Evolutionary conservation across 2,888 invertebrate species (phyloP).

Genomic region (Sepiola atlantica): DNA sequence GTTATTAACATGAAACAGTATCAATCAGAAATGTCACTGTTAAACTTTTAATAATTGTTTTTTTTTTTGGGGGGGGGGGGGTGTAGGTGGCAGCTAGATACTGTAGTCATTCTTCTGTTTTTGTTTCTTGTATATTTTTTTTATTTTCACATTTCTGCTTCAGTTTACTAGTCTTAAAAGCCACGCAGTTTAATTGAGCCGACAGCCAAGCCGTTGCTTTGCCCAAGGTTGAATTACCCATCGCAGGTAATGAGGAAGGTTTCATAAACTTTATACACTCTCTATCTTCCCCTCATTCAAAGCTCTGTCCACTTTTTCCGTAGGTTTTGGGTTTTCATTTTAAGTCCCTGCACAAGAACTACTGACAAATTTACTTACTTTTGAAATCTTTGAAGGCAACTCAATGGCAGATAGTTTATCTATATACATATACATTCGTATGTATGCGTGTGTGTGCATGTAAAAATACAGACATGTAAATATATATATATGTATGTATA

Average conservation of each 20-base stretch:
- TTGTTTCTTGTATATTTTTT: too few species aligned
- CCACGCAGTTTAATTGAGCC: not conserved
- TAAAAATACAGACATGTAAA: not conserved
- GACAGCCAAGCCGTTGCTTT: not conserved
- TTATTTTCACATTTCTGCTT: not conserved
- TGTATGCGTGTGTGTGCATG: not conserved
- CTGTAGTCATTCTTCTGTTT: too few species aligned
- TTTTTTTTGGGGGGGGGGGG: too few species aligned
- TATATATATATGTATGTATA: conserved; percentile 37
- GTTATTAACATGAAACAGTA: too few species aligned
- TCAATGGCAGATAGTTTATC: conserved; percentile 23
- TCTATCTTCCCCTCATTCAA: not conserved
- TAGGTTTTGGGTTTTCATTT: not conserved
- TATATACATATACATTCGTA: conserved; percentile 32
- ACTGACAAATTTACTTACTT: conserved; percentile 22
- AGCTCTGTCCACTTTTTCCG: not conserved
- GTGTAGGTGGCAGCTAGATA: too few species aligned
- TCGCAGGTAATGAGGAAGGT: not conserved
- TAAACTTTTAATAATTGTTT: not conserved
- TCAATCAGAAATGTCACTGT: not conserved
- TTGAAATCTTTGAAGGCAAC: conserved; percentile 22
- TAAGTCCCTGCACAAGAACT: not conserved
- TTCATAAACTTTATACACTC: not conserved
- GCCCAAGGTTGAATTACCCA: not conserved
- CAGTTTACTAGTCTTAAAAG: not conserved